Conservation (phyloP, 1,140 invertebrate genomes). For the Zaprionus africanus region DNA sequence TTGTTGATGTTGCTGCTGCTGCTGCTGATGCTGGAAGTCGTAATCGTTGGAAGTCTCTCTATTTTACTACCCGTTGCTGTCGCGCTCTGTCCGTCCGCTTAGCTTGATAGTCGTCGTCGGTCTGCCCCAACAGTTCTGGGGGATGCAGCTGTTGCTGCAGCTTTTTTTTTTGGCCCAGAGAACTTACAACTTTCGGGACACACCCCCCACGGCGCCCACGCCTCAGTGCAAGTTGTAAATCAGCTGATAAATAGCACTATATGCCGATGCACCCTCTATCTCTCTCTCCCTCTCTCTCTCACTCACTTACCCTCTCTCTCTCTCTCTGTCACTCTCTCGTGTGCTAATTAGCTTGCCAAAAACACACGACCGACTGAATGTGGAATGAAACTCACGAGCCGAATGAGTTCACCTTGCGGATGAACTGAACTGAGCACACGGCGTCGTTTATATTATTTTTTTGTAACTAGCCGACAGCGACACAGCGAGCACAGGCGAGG, state of each 20-base stretch:
- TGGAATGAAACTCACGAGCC: constrained; percentile 20
- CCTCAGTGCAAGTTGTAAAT: background rate
- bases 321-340: background rate
- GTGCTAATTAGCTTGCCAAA: constrained; percentile 35
- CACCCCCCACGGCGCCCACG: background rate
- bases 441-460: constrained; percentile 29
- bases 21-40: constrained; percentile 50
- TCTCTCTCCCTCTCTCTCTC: background rate
- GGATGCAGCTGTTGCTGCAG: constrained; percentile 60
- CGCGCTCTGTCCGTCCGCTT: constrained; percentile 31
- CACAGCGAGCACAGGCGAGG: background rate
- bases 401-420: constrained; percentile 40
- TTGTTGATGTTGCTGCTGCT: constrained; percentile 34
- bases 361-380: constrained; percentile 6
- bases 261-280: background rate
- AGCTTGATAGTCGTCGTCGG: constrained; percentile 66
- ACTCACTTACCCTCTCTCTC: background rate
- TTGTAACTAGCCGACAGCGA: constrained; percentile 24
- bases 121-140: constrained; percentile 50
- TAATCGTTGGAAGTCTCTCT: constrained; percentile 46
- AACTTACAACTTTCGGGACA: constrained; percentile 37
- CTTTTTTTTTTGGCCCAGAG: constrained; percentile 57
- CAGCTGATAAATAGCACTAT: constrained; percentile 26
- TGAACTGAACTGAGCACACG: constrained; percentile 30
- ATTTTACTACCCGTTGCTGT: constrained; percentile 19